phyloP scores from a whole-genome alignment of 2,888 invertebrate genomes.

The Polymixis flavicincta region DNA sequence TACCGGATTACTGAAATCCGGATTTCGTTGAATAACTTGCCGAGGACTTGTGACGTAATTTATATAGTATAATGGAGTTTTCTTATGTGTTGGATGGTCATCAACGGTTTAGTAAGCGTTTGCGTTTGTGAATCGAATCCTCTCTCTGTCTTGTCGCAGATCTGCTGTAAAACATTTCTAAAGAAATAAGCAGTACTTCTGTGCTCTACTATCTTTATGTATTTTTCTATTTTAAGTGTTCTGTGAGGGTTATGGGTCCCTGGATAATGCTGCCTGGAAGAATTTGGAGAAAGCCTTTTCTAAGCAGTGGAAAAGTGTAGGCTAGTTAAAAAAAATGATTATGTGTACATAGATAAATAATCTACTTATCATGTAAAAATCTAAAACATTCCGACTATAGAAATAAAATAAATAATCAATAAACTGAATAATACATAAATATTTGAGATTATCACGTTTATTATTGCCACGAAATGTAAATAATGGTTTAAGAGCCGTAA shows the following conservation, averaged over 20 bases:
- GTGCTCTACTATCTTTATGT: neutral
- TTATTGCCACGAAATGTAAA: slow-evolving; percentile 63
- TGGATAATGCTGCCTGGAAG: no score
- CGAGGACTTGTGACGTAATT: slow-evolving; percentile 71
- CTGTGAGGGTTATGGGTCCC: no score
- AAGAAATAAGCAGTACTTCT: neutral
- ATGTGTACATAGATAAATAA: neutral
- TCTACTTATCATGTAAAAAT: slow-evolving; percentile 17
- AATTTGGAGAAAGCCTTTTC: no score
- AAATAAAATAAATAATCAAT: slow-evolving; percentile 47
- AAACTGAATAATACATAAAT: slow-evolving; percentile 40
- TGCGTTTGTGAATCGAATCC: neutral
- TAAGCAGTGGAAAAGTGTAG: no score
- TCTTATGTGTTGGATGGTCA: slow-evolving; percentile 43
- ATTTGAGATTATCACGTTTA: slow-evolving; percentile 41
- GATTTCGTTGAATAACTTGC: slow-evolving; percentile 88
- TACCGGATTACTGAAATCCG: slow-evolving; percentile 87
- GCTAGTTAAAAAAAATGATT: no score
- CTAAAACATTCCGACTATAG: neutral
- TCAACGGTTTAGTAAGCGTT: slow-evolving; percentile 27
- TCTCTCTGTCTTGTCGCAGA: neutral
- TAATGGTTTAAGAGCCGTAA: slow-evolving; percentile 62
- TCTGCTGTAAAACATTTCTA: neutral
- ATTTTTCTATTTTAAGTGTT: neutral
- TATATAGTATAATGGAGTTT: slow-evolving; percentile 61